These are phyloP conservation scores for Paraplagusia blochii DNA, from an alignment of 2,113 vertebrate species.

Conservation along the genomic window DNA sequence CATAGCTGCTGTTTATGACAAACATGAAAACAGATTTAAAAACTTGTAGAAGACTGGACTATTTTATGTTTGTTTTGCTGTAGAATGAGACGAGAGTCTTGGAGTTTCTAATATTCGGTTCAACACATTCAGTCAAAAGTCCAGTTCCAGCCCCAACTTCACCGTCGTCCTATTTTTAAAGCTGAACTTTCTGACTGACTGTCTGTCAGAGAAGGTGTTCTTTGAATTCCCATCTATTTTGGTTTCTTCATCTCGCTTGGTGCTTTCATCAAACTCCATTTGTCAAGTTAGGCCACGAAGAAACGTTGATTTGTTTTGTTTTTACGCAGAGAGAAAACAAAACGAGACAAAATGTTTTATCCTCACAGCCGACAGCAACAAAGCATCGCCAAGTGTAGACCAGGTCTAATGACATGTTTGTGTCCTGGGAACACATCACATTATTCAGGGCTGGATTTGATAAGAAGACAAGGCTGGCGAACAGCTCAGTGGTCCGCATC, in stretches of 20 bases:
- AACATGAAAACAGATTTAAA: too few relatives aligned
- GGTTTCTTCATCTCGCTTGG: background rate
- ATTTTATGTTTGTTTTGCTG: too few relatives aligned
- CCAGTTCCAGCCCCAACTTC: too few relatives aligned
- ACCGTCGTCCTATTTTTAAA: too few relatives aligned
- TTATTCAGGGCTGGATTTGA: background rate
- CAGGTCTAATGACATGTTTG: slow-evolving; percentile 5
- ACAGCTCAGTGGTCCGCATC: background rate
- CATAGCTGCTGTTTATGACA: too few relatives aligned
- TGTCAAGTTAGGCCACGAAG: background rate
- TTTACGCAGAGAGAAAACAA: background rate
- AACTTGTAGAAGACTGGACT: too few relatives aligned
- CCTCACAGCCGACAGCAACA: background rate
- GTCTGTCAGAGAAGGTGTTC: background rate
- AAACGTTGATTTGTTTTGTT: background rate
- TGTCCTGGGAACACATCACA: slow-evolving; percentile 4
- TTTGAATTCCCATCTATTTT: background rate
- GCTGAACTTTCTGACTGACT: too few relatives aligned
- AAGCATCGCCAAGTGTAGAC: background rate
- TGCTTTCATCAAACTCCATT: background rate
- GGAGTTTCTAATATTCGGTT: too few relatives aligned
- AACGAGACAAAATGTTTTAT: background rate
- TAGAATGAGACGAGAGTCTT: too few relatives aligned
- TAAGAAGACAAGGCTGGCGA: slow-evolving; percentile 9
- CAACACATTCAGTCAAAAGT: too few relatives aligned